Percentiles rank a stretch among this genome's conserved stretches.
Conservation (phyloP, 2,888 invertebrate genomes). For the Leucania comma region DNA sequence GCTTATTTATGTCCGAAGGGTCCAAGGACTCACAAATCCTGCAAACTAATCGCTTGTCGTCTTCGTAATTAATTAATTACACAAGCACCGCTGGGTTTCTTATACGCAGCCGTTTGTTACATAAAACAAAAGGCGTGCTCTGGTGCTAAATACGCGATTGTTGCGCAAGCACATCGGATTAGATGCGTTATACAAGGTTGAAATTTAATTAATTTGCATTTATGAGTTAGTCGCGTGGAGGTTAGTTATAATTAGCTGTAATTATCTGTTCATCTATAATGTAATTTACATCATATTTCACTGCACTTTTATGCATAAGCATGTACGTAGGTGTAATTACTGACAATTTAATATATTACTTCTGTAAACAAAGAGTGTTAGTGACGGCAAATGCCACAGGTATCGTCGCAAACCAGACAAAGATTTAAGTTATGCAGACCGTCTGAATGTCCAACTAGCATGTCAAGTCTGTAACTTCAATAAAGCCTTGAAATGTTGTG, state of each 20-base stretch:
- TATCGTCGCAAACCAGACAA: slow-evolving; percentile 43
- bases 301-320: neutral
- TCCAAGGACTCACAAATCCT: slow-evolving; percentile 71
- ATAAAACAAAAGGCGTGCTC: slow-evolving; percentile 70
- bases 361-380: slow-evolving; percentile 14
- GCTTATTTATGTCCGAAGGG: slow-evolving; percentile 77
- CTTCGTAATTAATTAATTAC: slow-evolving; percentile 64
- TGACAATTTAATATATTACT: neutral
- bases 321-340: neutral
- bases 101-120: slow-evolving; percentile 59
- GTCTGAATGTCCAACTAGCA: slow-evolving; percentile 58
- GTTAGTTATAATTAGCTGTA: slow-evolving; percentile 50
- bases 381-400: slow-evolving; percentile 33
- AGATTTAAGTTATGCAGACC: slow-evolving; percentile 60
- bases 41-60: slow-evolving; percentile 62
- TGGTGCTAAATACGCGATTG: slow-evolving; percentile 69
- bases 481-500: slow-evolving; percentile 69
- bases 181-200: slow-evolving; percentile 71
- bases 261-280: slow-evolving; percentile 43
- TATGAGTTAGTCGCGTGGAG: slow-evolving; percentile 61
- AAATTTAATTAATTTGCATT: slow-evolving; percentile 75
- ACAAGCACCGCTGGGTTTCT: slow-evolving; percentile 57
- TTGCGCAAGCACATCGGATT: slow-evolving; percentile 71
- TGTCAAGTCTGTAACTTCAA: slow-evolving; percentile 63
- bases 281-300: slow-evolving; percentile 26